Evolutionary conservation across 1,140 invertebrate genomes (phyloP).

Genomic region (Drosophila miranda): DNA sequence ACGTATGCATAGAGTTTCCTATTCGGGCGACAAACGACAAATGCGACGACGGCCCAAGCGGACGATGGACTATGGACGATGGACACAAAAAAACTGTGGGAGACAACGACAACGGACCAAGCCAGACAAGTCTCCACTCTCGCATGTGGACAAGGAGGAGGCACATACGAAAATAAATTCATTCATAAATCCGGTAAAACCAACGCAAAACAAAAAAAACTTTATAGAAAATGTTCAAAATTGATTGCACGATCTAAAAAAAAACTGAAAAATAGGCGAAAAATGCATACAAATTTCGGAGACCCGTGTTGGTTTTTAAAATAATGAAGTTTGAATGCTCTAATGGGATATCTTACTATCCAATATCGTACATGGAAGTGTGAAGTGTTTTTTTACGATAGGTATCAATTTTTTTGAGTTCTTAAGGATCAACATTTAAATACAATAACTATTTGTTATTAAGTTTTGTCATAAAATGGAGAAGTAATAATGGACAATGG

Average conservation of each 20-base stretch:
- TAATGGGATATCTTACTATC: not conserved
- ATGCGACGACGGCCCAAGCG: constrained; percentile 59
- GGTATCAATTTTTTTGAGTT: too few species aligned
- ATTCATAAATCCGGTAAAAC: constrained; percentile 81
- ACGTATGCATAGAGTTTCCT: constrained; percentile 67
- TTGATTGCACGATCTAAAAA: constrained; percentile 72
- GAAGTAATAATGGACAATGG: too few species aligned
- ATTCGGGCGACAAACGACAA: constrained; percentile 74
- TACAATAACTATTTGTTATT: too few species aligned
- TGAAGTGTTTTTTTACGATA: too few species aligned
- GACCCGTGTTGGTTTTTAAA: not conserved
- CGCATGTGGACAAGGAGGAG: constrained; percentile 35
- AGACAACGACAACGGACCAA: constrained; percentile 49
- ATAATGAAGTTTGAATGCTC: constrained; percentile 8
- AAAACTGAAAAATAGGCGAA: constrained; percentile 42
- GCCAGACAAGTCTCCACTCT: constrained; percentile 68
- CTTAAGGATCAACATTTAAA: too few species aligned
- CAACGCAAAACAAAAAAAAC: constrained; percentile 53
- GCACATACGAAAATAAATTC: constrained; percentile 75
- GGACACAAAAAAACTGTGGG: constrained; percentile 41
- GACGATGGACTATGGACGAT: constrained; percentile 12
- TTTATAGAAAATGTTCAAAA: constrained; percentile 57
- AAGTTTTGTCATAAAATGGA: too few species aligned
- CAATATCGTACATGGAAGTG: too few species aligned
- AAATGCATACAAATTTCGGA: constrained; percentile 35